Conservation (phyloP, 2,888 invertebrate genomes). For the Pecten maximus region DNA sequence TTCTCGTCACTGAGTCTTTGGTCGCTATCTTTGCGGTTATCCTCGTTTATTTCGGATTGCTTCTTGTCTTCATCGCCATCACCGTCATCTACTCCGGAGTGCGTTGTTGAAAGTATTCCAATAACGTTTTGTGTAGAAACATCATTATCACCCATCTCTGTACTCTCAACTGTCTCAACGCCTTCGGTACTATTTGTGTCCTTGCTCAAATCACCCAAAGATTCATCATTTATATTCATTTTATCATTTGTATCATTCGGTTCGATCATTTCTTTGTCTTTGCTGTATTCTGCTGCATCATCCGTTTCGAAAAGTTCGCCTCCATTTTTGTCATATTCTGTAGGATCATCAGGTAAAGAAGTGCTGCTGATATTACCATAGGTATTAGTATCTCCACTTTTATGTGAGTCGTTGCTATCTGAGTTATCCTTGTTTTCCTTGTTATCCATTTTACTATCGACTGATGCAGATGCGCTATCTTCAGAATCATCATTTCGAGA, state of each 20-base stretch:
- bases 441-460: not conserved
- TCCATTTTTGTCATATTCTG: not conserved
- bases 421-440: not conserved
- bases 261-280: not conserved
- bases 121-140: not conserved
- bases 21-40: not conserved
- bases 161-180: constrained; percentile 20
- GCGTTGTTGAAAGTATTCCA: not conserved
- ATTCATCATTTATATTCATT: not conserved
- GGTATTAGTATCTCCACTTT: not conserved
- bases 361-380: too few species aligned
- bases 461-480: not conserved
- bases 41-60: not conserved
- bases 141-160: not conserved
- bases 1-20: not conserved
- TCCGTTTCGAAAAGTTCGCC: not conserved
- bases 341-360: too few species aligned
- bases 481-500: not conserved
- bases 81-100: not conserved
- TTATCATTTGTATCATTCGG: not conserved
- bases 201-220: not conserved
- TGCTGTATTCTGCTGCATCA: not conserved
- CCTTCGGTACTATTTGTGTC: not conserved
- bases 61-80: constrained; percentile 28
- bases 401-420: not conserved